Evolutionary conservation across 2,113 vertebrate species (phyloP).

Genomic region (Dromiciops gliroides): DNA sequence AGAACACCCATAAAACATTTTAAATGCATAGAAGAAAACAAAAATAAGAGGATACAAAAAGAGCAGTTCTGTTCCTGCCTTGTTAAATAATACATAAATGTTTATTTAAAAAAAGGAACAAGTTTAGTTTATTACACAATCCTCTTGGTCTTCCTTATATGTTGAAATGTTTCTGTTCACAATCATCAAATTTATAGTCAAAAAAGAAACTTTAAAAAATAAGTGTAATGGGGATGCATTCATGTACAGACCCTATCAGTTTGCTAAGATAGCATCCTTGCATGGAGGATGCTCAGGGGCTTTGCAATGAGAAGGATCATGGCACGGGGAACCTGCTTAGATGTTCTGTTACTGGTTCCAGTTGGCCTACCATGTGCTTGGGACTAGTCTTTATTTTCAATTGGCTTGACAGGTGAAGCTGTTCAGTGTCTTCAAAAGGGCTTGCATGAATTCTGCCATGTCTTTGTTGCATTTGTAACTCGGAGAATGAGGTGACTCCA

Average conservation of each 20-base stretch:
- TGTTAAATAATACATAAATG: neutral
- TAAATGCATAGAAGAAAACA: neutral
- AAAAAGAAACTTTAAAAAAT: neutral
- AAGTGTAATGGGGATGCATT: neutral
- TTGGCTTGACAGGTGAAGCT: neutral
- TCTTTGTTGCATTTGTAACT: neutral
- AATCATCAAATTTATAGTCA: neutral
- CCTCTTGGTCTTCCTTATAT: neutral
- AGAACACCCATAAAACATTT: neutral
- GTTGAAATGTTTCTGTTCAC: neutral
- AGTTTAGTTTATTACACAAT: neutral
- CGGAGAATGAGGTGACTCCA: neutral
- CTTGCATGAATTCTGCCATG: neutral
- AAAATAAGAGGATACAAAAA: neutral
- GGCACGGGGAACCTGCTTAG: neutral
- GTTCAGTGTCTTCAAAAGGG: neutral
- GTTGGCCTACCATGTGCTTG: neutral
- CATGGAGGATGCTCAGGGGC: neutral
- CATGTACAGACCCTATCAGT: neutral
- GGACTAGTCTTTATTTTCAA: neutral
- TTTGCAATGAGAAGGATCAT: neutral
- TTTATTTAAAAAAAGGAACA: neutral
- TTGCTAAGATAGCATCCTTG: neutral
- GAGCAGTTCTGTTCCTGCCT: neutral
- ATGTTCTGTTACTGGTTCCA: neutral